Percentiles rank a stretch among this genome's conserved stretches.
These are phyloP conservation scores for Gymnoscopelus braueri DNA, from an alignment of 2,797 vertebrate species.

Conservation along the genomic window DNA sequence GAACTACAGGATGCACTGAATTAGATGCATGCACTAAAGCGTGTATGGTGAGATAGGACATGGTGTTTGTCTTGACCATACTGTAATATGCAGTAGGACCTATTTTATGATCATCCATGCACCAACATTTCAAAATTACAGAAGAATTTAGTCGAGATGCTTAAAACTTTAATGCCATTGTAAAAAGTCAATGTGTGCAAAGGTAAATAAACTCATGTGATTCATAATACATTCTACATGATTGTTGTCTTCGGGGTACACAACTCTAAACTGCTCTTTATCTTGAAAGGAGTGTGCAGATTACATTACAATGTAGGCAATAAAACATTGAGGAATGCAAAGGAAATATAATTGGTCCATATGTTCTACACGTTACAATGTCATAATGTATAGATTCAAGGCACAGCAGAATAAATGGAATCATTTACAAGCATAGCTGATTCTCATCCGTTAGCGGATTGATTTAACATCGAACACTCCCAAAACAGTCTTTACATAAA, in stretches of 20 bases:
- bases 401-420: too few species aligned
- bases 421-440: too few species aligned
- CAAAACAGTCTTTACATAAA: slow-evolving; percentile 55
- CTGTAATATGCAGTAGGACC: background rate
- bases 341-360: too few species aligned
- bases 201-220: slow-evolving; percentile 32
- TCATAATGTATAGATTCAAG: too few species aligned
- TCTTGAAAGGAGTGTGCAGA: too few species aligned
- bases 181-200: background rate
- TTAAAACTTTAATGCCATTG: too few species aligned
- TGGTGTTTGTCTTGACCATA: background rate
- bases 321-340: too few species aligned
- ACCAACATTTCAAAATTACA: background rate
- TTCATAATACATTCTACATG: background rate
- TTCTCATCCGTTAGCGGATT: background rate
- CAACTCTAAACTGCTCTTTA: too few species aligned
- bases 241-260: background rate
- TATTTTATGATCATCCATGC: background rate
- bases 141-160: background rate
- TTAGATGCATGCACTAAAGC: too few species aligned
- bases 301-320: too few species aligned
- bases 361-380: too few species aligned
- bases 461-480: slow-evolving; percentile 59
- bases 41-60: too few species aligned
- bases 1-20: background rate